These are phyloP conservation scores for Ornithorhynchus anatinus DNA, from an alignment of 2,113 vertebrate species.

Conservation along the genomic window DNA sequence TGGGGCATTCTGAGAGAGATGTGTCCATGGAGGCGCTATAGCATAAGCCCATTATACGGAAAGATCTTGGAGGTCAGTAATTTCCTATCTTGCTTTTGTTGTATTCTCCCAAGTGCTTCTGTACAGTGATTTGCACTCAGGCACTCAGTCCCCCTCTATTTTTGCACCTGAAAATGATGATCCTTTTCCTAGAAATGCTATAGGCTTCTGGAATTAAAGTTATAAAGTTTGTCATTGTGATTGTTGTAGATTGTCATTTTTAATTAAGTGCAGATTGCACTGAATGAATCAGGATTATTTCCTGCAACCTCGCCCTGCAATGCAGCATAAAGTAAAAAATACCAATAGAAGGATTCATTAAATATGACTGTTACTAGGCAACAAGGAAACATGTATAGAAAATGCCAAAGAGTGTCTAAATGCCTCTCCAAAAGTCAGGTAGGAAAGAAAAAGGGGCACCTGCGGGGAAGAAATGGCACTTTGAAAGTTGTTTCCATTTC, in stretches of 20 bases:
- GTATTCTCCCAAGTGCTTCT: too few species aligned
- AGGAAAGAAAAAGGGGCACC: not conserved
- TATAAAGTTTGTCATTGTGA: not conserved
- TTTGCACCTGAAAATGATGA: too few species aligned
- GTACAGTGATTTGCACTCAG: too few species aligned
- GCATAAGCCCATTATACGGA: too few species aligned
- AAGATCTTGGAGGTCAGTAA: too few species aligned
- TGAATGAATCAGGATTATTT: not conserved
- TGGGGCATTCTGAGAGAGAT: too few species aligned
- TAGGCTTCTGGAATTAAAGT: fast-evolving
- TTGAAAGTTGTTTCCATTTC: not conserved
- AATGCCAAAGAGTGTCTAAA: conserved; percentile 29
- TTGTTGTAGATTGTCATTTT: not conserved
- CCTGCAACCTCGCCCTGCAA: not conserved
- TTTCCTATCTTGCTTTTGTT: too few species aligned
- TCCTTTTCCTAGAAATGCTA: fast-evolving
- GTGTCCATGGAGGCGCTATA: too few species aligned
- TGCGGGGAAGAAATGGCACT: not conserved
- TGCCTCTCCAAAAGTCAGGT: conserved; percentile 17
- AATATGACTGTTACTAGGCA: conserved; percentile 46
- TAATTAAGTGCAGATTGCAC: not conserved
- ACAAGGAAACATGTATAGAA: conserved; percentile 26
- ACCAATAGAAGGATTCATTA: conserved; percentile 22
- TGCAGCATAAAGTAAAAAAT: not conserved
- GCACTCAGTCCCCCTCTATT: too few species aligned